A percentile compares a stretch with the other conserved stretches of the same genome.
These are phyloP conservation scores for Lingula anatina DNA, from an alignment of 2,888 invertebrate genomes.

Conservation along the genomic window DNA sequence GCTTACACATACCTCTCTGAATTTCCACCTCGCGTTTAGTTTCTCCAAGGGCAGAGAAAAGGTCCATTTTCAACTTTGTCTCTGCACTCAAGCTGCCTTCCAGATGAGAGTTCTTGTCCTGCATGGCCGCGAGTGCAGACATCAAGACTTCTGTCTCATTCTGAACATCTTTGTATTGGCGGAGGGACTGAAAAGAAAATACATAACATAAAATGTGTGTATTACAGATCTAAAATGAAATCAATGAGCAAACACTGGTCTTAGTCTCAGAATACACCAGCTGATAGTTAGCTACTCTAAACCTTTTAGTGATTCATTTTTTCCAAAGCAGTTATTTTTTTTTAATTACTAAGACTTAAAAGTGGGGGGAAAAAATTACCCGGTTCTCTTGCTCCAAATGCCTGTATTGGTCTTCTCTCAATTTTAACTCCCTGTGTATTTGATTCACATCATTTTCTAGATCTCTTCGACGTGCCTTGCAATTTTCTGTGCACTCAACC, in stretches of 20 bases:
- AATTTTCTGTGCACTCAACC: slow-evolving; percentile 64
- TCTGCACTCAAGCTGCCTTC: slow-evolving; percentile 93
- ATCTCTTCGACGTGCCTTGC: slow-evolving; percentile 61
- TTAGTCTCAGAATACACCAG: no score
- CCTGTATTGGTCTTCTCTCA: slow-evolving; percentile 62
- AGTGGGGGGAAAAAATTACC: no score
- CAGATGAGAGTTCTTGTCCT: slow-evolving; percentile 85
- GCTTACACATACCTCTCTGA: slow-evolving; percentile 45
- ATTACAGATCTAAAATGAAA: no score
- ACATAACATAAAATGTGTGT: no score
- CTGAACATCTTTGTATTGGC: slow-evolving; percentile 60
- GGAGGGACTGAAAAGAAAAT: slow-evolving; percentile 52
- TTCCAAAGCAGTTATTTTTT: no score
- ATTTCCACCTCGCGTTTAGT: slow-evolving; percentile 62
- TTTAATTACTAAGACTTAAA: no score
- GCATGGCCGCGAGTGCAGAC: slow-evolving; percentile 74
- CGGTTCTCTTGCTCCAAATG: slow-evolving; percentile 60
- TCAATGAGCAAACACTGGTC: no score
- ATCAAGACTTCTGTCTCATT: slow-evolving; percentile 69
- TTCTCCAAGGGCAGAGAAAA: slow-evolving; percentile 94
- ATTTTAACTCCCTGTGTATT: slow-evolving; percentile 61
- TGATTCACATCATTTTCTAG: slow-evolving; percentile 65
- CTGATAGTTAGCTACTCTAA: no score
- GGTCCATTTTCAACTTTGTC: slow-evolving; percentile 94
- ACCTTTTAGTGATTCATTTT: no score